Base-by-base conservation (phyloP, 1,140 invertebrate genomes). In the Calephelis nemesis region DNA sequence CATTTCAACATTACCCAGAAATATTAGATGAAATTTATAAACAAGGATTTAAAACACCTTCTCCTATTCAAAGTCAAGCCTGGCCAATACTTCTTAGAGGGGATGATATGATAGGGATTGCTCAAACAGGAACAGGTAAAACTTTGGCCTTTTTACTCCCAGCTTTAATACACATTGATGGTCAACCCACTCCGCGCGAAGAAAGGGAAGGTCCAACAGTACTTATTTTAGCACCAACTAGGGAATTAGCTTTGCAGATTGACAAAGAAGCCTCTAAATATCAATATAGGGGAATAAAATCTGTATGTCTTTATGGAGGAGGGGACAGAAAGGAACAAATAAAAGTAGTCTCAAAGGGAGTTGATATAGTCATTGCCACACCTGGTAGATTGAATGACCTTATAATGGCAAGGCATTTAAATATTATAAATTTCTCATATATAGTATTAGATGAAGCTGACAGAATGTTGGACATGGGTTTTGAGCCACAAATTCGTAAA, bases 381-480 rank as follows among this genome's bases (percentile, higher is more conserved):
- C 97, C 97, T 2, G 97, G 97, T n/a, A 92, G 97, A 68, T 92
- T 98, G 0, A 97, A 97, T 87, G 97, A 98, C 92, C 90, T 98
- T 74, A 94, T 93, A 48, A 91, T 93, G 82, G 93, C 93, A 45
- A 92, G 93, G 4, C 80, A 93, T 65, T 93, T 98, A 9, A 94
- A 96, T 82, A 91, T 98, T 0, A 93, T 93, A 13, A 93, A 95
- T 19, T 95, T 97, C 30, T 97, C 97, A 0, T 98, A 97, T 87
- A 92, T 99, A 54, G 96, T 98, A n/a, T 90, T 98, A n/a, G 97
- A 98, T 89, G 97, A 98, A 93, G 97, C 97, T 1, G 96, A 97
- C 87, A 93, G 96, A 62, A 97, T 97, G 96, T 85, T 96, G 65
- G 96, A 97, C 75, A 95, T 97, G 95, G 96, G 96, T 9, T 97